phyloP scores from a whole-genome alignment of 2,113 vertebrate genomes.

The Aplodontia rufa region DNA sequence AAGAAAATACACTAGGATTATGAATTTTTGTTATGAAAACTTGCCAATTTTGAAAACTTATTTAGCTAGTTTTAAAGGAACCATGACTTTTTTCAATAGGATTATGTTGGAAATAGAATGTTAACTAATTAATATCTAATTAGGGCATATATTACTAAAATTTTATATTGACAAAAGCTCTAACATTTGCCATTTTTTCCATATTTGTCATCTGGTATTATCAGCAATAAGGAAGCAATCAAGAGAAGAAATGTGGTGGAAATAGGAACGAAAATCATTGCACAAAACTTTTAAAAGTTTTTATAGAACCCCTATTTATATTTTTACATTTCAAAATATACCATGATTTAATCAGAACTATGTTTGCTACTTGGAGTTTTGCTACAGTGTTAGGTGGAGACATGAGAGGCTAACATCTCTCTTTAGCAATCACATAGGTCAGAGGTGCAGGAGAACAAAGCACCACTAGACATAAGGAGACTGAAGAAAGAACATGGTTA shows the following conservation, averaged over 20 bases:
- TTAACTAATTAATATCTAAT: background rate
- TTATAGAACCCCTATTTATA: background rate
- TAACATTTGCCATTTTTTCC: background rate
- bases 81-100: background rate
- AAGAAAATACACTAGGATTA: background rate
- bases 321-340: background rate
- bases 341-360: background rate
- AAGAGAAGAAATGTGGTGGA: background rate
- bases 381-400: no score
- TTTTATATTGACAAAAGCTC: background rate
- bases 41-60: background rate
- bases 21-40: background rate
- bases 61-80: background rate
- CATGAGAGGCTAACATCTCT: background rate
- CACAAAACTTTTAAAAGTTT: background rate
- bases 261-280: background rate
- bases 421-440: background rate
- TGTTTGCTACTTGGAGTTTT: background rate
- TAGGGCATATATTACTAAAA: background rate
- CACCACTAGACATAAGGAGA: background rate
- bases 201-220: background rate
- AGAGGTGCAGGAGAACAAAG: background rate
- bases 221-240: background rate
- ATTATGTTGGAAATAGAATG: background rate
- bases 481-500: background rate